Evolutionary conservation across 2,113 vertebrate genomes (phyloP), one percentile per base, ranked within the genome.

Genomic region (Astatoreochromis straeleni): DNA sequence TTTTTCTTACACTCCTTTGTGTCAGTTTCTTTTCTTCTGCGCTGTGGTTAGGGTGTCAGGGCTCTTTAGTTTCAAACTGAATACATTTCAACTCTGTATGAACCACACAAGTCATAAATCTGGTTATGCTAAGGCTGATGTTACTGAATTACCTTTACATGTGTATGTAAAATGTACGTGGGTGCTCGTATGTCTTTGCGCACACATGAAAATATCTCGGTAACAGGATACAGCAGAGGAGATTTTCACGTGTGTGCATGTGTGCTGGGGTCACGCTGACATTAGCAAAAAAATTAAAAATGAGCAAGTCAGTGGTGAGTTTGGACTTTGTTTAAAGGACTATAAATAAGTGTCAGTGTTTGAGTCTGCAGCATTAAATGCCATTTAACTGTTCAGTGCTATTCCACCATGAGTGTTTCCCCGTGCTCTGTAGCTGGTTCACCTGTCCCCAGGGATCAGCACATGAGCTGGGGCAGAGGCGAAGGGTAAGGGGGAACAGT

Each of bases 21-120:
- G 85, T 87, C 55, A 42, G 35, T 54, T 79, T 80, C 40, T 86
- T 80, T 82, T 85, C 31, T 57, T 84, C 45, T 88, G 55, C 4
- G 24, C 55, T 88, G 87, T 68, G 90, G 89, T 93, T 88, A 83
- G 63, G 89, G 79, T 84, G 88, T 92, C 88, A 85, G 83, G 81
- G 68, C 80, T 88, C 91, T 90, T 93, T 75, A 85, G 70, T 88
- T 94, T 92, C 87, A 93, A 88, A 91, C 82, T 88, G 63, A 91
- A 84, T 85, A 94, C 86, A 88, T 92, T 94, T 94, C 83, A 94
- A 94, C 95, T 93, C 84, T 86, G 78, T 65, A 54, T 94, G 93
- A 95, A 92, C 94, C 47, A 24, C 73, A 68, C 70, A 75, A 70
- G 86, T 93, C 92, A 90, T 91, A 91, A 94, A 95, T 95, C 87